Evolutionary conservation across 2,113 vertebrate genomes (phyloP), one percentile per base, ranked within the genome.

Genomic region (Xiphias gladius): DNA sequence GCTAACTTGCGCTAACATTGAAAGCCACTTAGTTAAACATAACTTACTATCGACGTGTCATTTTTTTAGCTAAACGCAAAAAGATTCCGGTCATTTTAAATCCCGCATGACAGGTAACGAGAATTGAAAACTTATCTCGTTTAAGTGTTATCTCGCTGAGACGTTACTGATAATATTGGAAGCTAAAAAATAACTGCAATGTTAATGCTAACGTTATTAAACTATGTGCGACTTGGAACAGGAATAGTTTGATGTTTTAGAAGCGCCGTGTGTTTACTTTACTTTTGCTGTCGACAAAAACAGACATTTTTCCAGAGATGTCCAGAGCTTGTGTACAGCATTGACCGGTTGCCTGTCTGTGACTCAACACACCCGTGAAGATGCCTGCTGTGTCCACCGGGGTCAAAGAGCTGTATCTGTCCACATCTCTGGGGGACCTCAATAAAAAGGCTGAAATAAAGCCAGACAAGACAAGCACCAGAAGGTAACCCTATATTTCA

Each of bases 371-470:
- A 75, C 24, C 75, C 17, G 81, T 86, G 87, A 97, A 95, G 92
- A 99, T 99, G 98, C 98, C 98, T 94, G 96, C 97, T n/a, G 97
- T 98, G 67, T 96, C 97, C 59, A 96, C 96, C 17, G 96, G 96
- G 85, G 95, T 96, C 89, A 99, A 98, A 93, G 97, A 98, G 76
- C 94, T 99, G 1, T 99, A 99, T 83, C 95, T 99, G 87, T 97
- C 96, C 86, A 96, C 97, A 48, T 99, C 97, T 62, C 84, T 99
- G 87, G 96, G 97, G 76, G 98, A 99, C 61, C 97, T 99, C 78
- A 99, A 99, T 84, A 99, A 97, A 92, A 98, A 97, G 88, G 97
- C 97, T 74, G 98, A 99, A 93, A 88, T 99, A 35, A 99, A 98
- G 91, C 93, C 95, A 0, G 97, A 99, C 19, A 98, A 97, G 93